phyloP scores from a whole-genome alignment of 2,797 vertebrate genomes.

The Paguma larvata region DNA sequence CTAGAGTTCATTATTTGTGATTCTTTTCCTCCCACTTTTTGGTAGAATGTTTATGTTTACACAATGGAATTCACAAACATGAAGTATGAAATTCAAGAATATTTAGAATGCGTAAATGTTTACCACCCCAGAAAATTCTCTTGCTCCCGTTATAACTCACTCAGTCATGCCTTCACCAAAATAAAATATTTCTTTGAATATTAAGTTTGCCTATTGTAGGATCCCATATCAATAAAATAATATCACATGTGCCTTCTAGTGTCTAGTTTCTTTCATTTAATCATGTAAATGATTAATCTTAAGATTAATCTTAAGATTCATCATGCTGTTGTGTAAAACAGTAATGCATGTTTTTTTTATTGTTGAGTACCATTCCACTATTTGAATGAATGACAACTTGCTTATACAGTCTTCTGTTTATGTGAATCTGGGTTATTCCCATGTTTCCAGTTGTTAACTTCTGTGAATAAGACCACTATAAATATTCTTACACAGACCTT shows the following conservation, averaged over 20 bases:
- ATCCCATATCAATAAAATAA: neutral
- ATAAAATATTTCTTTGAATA: neutral
- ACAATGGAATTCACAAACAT: neutral
- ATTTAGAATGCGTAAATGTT: neutral
- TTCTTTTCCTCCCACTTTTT: neutral
- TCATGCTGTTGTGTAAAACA: neutral
- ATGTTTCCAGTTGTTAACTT: neutral
- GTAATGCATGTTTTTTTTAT: neutral
- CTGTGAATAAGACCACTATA: neutral
- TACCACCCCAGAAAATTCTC: neutral
- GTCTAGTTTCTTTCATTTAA: neutral
- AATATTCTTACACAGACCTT: neutral
- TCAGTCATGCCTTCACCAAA: neutral
- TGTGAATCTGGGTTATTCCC: neutral
- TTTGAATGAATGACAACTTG: neutral
- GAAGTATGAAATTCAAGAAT: neutral
- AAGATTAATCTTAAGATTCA: neutral
- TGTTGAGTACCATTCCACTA: neutral
- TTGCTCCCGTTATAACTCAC: neutral
- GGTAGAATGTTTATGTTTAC: neutral
- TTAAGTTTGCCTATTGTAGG: neutral
- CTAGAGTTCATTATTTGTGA: neutral
- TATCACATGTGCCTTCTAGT: neutral
- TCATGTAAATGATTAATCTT: too few species aligned
- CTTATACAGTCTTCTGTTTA: neutral